Evolutionary conservation across 2,888 invertebrate species (phyloP).

Genomic region (Standfussiana lucernea): DNA sequence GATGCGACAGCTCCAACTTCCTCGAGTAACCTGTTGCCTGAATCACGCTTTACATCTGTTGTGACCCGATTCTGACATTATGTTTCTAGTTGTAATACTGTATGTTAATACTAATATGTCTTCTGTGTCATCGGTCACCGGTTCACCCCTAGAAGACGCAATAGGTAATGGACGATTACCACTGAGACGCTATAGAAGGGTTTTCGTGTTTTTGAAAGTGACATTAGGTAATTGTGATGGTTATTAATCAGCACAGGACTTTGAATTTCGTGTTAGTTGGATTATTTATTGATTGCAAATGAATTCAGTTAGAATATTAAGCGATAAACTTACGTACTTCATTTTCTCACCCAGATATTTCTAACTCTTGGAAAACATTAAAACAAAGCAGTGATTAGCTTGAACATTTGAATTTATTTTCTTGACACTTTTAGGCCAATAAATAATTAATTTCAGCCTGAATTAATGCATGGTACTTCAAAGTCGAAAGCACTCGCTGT

Average conservation of each 20-base stretch:
- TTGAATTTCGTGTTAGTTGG: neutral
- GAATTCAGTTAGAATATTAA: neutral
- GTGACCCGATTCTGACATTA: neutral
- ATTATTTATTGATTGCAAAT: neutral
- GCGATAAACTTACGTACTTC: neutral
- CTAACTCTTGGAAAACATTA: neutral
- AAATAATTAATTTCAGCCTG: neutral
- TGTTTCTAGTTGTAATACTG: neutral
- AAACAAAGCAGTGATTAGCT: neutral
- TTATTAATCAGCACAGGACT: neutral
- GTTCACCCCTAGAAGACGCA: conserved; percentile 37
- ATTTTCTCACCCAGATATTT: neutral
- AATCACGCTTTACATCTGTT: neutral
- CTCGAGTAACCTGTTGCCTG: neutral
- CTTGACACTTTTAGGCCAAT: neutral
- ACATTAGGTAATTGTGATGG: neutral
- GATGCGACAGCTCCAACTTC: neutral
- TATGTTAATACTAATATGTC: too few relatives aligned
- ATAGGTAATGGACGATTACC: conserved; percentile 66
- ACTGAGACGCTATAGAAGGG: neutral
- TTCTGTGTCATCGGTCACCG: conserved; percentile 41
- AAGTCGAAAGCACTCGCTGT: neutral
- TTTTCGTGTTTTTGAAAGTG: conserved; percentile 20
- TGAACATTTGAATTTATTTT: neutral
- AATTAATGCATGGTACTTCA: neutral